Percentiles rank a stretch among this genome's conserved stretches.
phyloP scores from a whole-genome alignment of 2,888 invertebrate genomes.

The Mycalesis mineus region DNA sequence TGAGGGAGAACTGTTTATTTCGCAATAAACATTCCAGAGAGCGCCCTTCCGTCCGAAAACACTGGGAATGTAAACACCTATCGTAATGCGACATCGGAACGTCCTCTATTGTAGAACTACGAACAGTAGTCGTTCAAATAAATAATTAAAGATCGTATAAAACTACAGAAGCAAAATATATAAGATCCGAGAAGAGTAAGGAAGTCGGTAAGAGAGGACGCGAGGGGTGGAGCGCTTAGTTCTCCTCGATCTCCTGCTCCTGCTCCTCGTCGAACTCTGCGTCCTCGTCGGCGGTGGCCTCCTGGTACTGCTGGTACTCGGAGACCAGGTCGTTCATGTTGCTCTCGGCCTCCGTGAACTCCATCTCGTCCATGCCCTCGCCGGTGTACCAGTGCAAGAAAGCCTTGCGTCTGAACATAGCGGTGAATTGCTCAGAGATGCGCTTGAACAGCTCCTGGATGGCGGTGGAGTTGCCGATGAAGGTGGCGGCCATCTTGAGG shows the following conservation, averaged over 20 bases:
- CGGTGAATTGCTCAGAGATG: slow-evolving; percentile 93
- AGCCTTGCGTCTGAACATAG: slow-evolving; percentile 97
- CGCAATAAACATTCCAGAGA: slow-evolving; percentile 43
- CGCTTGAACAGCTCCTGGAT: slow-evolving; percentile 95
- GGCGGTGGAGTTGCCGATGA: slow-evolving; percentile 94
- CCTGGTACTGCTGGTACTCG: slow-evolving; percentile 97
- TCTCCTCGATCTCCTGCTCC: slow-evolving; percentile 84
- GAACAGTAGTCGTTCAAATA: slow-evolving; percentile 33
- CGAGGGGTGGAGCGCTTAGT: slow-evolving; percentile 47
- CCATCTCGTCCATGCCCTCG: slow-evolving; percentile 94
- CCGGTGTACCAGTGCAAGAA: slow-evolving; percentile 97
- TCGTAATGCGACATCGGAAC: slow-evolving; percentile 47
- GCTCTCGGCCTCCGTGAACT: slow-evolving; percentile 95
- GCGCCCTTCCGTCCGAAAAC: slow-evolving; percentile 68
- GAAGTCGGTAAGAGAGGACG: slow-evolving; percentile 33
- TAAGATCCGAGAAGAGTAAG: slow-evolving; percentile 36
- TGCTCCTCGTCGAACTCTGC: slow-evolving; percentile 89
- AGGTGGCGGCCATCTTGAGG: slow-evolving; percentile 95
- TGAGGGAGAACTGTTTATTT: slow-evolving; percentile 34
- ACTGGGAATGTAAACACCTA: slow-evolving; percentile 70
- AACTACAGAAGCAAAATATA: slow-evolving; percentile 58
- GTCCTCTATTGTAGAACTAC: slow-evolving; percentile 39
- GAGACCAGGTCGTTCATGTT: slow-evolving; percentile 97
- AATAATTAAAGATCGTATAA: slow-evolving; percentile 53
- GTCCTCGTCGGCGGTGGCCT: slow-evolving; percentile 90